Base-by-base conservation (phyloP, 2,113 vertebrate genomes). In the Aepyceros melampus region DNA sequence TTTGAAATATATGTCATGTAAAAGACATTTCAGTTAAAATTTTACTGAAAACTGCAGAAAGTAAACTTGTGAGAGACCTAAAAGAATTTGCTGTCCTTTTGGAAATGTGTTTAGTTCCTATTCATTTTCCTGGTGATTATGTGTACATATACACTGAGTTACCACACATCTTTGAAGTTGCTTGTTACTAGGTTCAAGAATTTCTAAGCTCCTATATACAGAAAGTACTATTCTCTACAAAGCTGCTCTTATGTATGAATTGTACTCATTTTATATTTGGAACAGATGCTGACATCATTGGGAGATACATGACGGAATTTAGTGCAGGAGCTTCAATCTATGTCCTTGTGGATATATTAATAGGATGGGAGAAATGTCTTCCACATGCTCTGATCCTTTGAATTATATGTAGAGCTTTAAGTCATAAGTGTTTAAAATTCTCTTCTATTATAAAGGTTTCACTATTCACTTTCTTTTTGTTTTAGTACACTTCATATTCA, bases 401-500 rank as follows among this genome's bases (percentile, higher is more conserved):
- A 95, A 86, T 92, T 87, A 88, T 64, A 94, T 78, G 60, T 78
- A 82, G 45, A 95, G 71, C 55, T 36, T 25, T 62, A 92, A 97
- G 78, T 94, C 27, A 93, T 93, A 81, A 91, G 55, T 13, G 81
- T 96, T 98, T 97, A 91, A 96, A 95, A 82, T 33, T 12, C 33
- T 88, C 31, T 83, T 43, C 58, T 74, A 8, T 82, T 96, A 83
- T 95, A 86, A 93, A 87, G 92, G 29, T 89, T 97, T 96, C 93
- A 93, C 95, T 97, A 62, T 86, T 86, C 81, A 94, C 45, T 87
- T 94, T 93, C 67, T 89, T 94, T 97, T 96, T 97, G 71, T 95
- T 93, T 97, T 43, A 85, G 25, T 79, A 91, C 1, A 91, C 23
- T 96, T 16, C 27, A 56, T 91, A 93, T 91, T 96, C 40, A 60